Evolutionary conservation across 2,888 invertebrate genomes (phyloP).

Genomic region (Dolichomitus sp.): DNA sequence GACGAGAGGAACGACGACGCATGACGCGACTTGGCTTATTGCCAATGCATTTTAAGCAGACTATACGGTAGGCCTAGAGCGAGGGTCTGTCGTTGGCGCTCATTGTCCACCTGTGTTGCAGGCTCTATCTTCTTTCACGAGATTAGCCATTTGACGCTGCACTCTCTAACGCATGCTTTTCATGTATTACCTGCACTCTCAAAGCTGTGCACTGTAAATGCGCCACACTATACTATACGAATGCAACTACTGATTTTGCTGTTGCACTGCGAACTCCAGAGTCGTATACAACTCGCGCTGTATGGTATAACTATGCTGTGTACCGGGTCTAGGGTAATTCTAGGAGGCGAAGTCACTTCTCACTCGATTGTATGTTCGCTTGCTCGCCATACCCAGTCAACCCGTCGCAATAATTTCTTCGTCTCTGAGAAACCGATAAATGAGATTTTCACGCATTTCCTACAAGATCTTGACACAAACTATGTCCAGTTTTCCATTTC

Average conservation of each 20-base stretch:
- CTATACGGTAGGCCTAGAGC: slow-evolving; percentile 72
- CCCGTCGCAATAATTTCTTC: slow-evolving; percentile 58
- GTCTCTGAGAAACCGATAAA: slow-evolving; percentile 66
- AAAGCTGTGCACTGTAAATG: slow-evolving; percentile 37
- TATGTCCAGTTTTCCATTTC: neutral
- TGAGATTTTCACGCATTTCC: slow-evolving; percentile 59
- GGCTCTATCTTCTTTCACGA: slow-evolving; percentile 56
- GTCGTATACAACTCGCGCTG: slow-evolving; percentile 63
- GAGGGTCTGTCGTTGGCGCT: slow-evolving; percentile 65
- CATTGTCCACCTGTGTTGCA: slow-evolving; percentile 79
- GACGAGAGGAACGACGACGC: slow-evolving; percentile 69
- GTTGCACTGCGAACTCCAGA: slow-evolving; percentile 45
- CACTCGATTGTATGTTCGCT: slow-evolving; percentile 24
- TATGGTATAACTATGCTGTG: slow-evolving; percentile 22
- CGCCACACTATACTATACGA: slow-evolving; percentile 42
- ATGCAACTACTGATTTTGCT: slow-evolving; percentile 51
- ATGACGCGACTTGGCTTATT: slow-evolving; percentile 84
- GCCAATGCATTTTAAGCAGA: slow-evolving; percentile 85
- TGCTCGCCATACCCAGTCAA: slow-evolving; percentile 30
- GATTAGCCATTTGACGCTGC: slow-evolving; percentile 50
- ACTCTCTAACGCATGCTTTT: slow-evolving; percentile 47
- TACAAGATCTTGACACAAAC: slow-evolving; percentile 18
- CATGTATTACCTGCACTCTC: slow-evolving; percentile 36
- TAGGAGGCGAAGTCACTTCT: slow-evolving; percentile 66
- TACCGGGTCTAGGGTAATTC: slow-evolving; percentile 67